Conservation (phyloP, 2,888 invertebrate genomes). For the Zhengitettix transpicula region DNA sequence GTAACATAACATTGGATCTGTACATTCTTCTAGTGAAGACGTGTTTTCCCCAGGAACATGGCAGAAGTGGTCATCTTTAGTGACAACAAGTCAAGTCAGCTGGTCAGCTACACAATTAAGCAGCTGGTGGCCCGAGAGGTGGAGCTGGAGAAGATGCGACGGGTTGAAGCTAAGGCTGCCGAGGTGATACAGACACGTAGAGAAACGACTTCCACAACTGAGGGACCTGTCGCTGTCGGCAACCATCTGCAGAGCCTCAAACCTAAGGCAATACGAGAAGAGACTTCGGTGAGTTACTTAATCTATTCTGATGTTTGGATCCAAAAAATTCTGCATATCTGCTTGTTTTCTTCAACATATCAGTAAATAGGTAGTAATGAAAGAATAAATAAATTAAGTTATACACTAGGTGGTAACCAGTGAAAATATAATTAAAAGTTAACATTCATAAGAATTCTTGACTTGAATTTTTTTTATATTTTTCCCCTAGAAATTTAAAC, state of each 20-base stretch:
- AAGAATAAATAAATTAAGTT: no score
- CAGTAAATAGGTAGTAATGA: no score
- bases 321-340: background rate
- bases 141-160: slow-evolving; percentile 57
- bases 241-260: slow-evolving; percentile 55
- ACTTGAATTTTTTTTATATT: no score
- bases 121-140: slow-evolving; percentile 73
- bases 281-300: background rate
- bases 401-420: no score
- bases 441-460: no score
- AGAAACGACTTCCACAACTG: slow-evolving; percentile 14
- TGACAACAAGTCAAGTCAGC: slow-evolving; percentile 19
- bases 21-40: background rate
- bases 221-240: slow-evolving; percentile 29
- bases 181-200: slow-evolving; percentile 2
- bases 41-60: slow-evolving; percentile 35
- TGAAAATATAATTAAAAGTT: no score
- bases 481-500: no score
- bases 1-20: no score
- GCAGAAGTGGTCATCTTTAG: slow-evolving; percentile 42
- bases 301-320: background rate
- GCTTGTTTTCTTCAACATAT: no score
- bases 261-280: slow-evolving; percentile 28
- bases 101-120: slow-evolving; percentile 48
- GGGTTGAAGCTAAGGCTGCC: slow-evolving; percentile 22